Conservation (phyloP, 2,797 vertebrate genomes). For the Chromobotia macracanthus region DNA sequence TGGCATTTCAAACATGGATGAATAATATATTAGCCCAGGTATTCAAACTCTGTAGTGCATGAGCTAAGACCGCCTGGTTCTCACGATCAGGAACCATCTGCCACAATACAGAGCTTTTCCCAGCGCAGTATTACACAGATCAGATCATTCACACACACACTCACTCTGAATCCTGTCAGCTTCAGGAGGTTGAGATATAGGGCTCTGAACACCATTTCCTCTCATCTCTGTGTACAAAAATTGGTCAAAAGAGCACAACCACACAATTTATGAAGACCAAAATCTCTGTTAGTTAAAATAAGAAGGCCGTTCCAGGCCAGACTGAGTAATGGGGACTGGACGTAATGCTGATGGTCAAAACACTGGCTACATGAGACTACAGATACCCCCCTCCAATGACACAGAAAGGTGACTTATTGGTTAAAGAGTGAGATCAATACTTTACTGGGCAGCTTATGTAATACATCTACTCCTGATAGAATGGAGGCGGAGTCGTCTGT, state of each 20-base stretch:
- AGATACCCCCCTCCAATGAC: too few relatives aligned
- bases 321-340: too few relatives aligned
- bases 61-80: constrained; percentile 14
- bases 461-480: too few relatives aligned
- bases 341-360: too few relatives aligned
- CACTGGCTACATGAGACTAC: too few relatives aligned
- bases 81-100: constrained; percentile 43
- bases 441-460: too few relatives aligned
- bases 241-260: not conserved
- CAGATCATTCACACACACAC: constrained; percentile 3
- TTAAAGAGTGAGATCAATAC: too few relatives aligned
- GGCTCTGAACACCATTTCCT: constrained; percentile 4
- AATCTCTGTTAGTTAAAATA: not conserved
- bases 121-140: not conserved
- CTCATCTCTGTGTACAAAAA: constrained; percentile 4
- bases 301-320: too few relatives aligned
- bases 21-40: not conserved
- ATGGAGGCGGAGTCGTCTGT: too few relatives aligned
- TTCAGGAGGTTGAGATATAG: not conserved
- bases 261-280: constrained; percentile 3
- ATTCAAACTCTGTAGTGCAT: not conserved
- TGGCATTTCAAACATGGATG: not conserved
- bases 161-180: not conserved
- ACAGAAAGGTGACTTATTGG: too few relatives aligned
- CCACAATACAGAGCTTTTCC: constrained; percentile 15